These are phyloP conservation scores for Phacellophora camtschatica DNA, from an alignment of 30 jellyfish, hydroid and myxozoan genomes.

Conservation along the genomic window DNA sequence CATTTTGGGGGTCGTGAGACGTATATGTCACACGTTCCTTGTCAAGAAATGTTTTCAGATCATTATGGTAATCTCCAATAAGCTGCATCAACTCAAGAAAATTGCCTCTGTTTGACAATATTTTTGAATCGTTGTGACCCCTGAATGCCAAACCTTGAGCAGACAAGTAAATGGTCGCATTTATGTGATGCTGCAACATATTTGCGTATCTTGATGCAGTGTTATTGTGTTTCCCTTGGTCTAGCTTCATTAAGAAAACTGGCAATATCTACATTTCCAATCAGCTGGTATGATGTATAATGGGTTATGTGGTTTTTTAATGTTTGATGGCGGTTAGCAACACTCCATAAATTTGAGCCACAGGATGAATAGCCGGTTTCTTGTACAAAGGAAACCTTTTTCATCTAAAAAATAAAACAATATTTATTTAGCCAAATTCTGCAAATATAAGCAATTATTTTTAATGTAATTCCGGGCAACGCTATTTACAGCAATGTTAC, in stretches of 20 bases:
- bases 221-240: conserved; percentile 34
- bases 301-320: background rate
- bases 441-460: no score
- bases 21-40: conserved; percentile 8
- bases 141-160: conserved; percentile 69
- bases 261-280: conserved; percentile 40
- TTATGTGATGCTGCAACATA: conserved; percentile 36
- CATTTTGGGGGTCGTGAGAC: conserved; percentile 32
- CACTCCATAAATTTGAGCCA: background rate
- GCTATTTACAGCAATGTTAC: no score
- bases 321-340: conserved; percentile 11
- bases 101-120: conserved; percentile 48
- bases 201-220: conserved; percentile 4
- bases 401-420: background rate
- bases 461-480: no score
- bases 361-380: background rate
- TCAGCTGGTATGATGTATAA: conserved; percentile 18
- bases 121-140: conserved; percentile 32
- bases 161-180: conserved; percentile 22
- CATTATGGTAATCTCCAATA: background rate
- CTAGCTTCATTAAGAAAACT: conserved; percentile 50
- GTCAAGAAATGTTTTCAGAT: conserved; percentile 7
- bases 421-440: no score
- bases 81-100: conserved; percentile 36
- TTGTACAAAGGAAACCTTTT: conserved; percentile 7